Evolutionary conservation across 2,888 invertebrate genomes (phyloP), one percentile per base, ranked within the genome.

Genomic region (Dinocampus coccinellae): DNA sequence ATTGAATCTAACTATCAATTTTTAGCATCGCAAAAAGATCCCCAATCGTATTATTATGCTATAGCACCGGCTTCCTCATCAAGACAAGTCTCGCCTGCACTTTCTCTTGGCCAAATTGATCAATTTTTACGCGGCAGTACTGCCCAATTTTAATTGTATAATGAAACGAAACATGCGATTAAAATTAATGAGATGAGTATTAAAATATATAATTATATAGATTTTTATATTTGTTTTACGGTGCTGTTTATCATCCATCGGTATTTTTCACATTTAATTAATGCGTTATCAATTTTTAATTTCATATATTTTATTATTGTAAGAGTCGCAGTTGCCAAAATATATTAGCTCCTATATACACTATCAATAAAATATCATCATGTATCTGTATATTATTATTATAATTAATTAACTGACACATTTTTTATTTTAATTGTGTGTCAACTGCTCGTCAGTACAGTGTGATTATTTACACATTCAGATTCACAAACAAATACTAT

Each of bases 61-160:
- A 77, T 80, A 7, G 80, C 86, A 6, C 85, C 87, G 1, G 85
- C 75, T 84, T 88, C 76, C 85, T 89, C 77, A 60, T 78, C 78
- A 55, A 80, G 76, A 47, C 73, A 70, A 7, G 71, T 74, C 42
- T 73, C 77, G 66, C 58, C 79, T 9, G 79, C 84, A 0, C 89
- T 92, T 71, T 91, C 92, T 55, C 89, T 91, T 47, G 93, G 94
- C 6, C 94, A 94, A 85, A 94, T 95, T 81, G 94, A 94, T 84
- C 93, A 94, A 70, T 95, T 94, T 88, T 90, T 95, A 74, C 90
- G 94, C 86, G 93, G 93, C 70, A 78, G 78, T 34, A 67, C 77
- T 61, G 75, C 76, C 39, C 76, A 76, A 57, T 80, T 76, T 73
- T 79, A 71, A 77, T 63, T 67, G 33, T 10, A 33, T n/a, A 3